These are phyloP conservation scores for Epizoanthus ramosus DNA, from an alignment of 92 coral and sea anemone genomes.

Conservation along the genomic window DNA sequence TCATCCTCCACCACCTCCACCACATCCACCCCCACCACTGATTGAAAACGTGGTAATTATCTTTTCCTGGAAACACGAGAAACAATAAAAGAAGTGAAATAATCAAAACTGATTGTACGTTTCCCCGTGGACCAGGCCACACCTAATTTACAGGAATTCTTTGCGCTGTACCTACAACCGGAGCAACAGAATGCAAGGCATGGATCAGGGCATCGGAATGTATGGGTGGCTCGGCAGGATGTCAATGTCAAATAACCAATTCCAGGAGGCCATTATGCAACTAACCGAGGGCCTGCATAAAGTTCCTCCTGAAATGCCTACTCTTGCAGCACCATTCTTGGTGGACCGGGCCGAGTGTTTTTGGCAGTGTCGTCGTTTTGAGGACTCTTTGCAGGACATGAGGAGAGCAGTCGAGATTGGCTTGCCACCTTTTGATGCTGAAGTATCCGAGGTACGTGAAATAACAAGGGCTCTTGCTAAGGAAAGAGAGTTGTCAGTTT, in stretches of 20 bases:
- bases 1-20: too few species aligned
- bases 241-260: background rate
- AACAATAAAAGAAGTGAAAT: too few species aligned
- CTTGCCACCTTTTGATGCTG: slow-evolving; percentile 13
- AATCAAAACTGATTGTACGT: too few species aligned
- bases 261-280: background rate
- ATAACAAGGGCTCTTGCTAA: too few species aligned
- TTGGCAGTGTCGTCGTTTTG: slow-evolving; percentile 12
- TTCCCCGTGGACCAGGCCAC: too few species aligned
- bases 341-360: slow-evolving; percentile 28
- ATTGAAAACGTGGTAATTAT: too few species aligned
- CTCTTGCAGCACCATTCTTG: slow-evolving; percentile 13
- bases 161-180: background rate
- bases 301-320: slow-evolving; percentile 11
- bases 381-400: slow-evolving; percentile 20
- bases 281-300: slow-evolving; percentile 8
- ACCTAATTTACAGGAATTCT: too few species aligned
- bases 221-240: slow-evolving; percentile 9
- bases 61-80: too few species aligned
- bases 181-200: background rate
- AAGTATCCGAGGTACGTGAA: slow-evolving; percentile 7
- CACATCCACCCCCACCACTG: too few species aligned
- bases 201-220: background rate
- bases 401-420: slow-evolving; percentile 10
- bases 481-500: too few species aligned